Evolutionary conservation across 2,888 invertebrate genomes (phyloP).

Genomic region (Coremacera marginata): DNA sequence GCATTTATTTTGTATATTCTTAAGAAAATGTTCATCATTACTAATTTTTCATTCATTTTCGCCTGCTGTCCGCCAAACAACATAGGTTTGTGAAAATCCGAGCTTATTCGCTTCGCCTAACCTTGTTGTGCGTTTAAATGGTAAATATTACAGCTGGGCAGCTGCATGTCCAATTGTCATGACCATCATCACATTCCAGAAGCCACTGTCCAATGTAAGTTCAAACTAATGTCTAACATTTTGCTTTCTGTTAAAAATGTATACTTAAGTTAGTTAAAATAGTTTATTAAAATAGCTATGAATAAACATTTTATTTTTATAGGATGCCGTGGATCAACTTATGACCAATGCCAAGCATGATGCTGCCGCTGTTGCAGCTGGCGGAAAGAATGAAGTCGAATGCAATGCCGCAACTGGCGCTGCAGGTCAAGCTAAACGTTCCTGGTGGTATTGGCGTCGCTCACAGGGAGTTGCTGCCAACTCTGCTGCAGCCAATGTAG

Average conservation of each 20-base stretch:
- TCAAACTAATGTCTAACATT: background rate
- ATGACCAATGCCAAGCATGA: slow-evolving; percentile 57
- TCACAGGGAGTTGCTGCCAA: slow-evolving; percentile 58
- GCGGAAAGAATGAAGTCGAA: slow-evolving; percentile 47
- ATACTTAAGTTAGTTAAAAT: background rate
- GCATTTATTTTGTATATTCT: background rate
- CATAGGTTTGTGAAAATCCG: slow-evolving; percentile 77
- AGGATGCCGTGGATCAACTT: slow-evolving; percentile 67
- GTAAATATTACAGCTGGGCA: slow-evolving; percentile 91
- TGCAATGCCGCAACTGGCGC: slow-evolving; percentile 47
- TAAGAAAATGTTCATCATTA: background rate
- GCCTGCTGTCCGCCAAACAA: background rate
- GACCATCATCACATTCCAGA: slow-evolving; percentile 87
- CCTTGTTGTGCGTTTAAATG: slow-evolving; percentile 86
- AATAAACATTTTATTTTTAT: background rate
- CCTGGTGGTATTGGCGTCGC: slow-evolving; percentile 80
- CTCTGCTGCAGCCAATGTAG: slow-evolving; percentile 39
- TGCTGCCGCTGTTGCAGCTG: slow-evolving; percentile 27
- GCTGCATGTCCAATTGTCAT: slow-evolving; percentile 92
- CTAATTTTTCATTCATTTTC: background rate
- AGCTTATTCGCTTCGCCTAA: slow-evolving; percentile 82
- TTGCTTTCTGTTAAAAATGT: background rate
- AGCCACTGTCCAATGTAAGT: slow-evolving; percentile 83
- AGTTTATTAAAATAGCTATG: background rate
- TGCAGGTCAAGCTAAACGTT: slow-evolving; percentile 66